Conservation (phyloP, 2,888 invertebrate genomes). For the Lamellibrachia columna region DNA sequence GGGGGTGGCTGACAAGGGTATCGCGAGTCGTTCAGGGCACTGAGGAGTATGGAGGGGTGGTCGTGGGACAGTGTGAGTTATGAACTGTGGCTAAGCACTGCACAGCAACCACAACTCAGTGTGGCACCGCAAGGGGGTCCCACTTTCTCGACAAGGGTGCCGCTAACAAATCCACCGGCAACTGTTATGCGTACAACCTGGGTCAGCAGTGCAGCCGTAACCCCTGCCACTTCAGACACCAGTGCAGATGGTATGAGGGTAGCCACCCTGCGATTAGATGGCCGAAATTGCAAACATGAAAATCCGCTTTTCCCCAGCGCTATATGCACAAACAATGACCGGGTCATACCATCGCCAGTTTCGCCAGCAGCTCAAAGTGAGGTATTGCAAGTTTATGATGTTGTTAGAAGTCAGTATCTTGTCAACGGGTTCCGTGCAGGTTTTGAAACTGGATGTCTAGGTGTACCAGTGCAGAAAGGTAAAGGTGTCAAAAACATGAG, state of each 20-base stretch:
- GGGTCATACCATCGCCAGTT: neutral
- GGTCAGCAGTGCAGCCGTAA: neutral
- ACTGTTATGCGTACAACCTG: neutral
- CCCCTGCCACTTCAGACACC: neutral
- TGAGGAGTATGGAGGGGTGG: neutral
- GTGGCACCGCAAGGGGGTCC: neutral
- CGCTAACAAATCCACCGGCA: neutral
- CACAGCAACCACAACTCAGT: neutral
- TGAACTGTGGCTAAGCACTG: neutral
- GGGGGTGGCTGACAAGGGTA: no score
- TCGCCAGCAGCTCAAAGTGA: neutral
- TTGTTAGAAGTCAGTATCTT: neutral
- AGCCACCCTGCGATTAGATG: neutral
- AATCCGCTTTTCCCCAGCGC: neutral
- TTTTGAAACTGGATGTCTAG: neutral
- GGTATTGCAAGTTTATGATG: neutral
- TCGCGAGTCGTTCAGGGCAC: neutral
- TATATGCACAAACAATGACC: neutral
- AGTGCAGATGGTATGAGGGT: no score
- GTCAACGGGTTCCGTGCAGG: neutral
- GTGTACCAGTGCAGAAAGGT: neutral
- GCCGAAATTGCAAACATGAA: neutral
- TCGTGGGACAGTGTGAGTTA: neutral
- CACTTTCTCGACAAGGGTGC: neutral
- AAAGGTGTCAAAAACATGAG: neutral